These are phyloP conservation scores for Onychomys torridus DNA, from an alignment of 2,797 vertebrate genomes.

Conservation along the genomic window DNA sequence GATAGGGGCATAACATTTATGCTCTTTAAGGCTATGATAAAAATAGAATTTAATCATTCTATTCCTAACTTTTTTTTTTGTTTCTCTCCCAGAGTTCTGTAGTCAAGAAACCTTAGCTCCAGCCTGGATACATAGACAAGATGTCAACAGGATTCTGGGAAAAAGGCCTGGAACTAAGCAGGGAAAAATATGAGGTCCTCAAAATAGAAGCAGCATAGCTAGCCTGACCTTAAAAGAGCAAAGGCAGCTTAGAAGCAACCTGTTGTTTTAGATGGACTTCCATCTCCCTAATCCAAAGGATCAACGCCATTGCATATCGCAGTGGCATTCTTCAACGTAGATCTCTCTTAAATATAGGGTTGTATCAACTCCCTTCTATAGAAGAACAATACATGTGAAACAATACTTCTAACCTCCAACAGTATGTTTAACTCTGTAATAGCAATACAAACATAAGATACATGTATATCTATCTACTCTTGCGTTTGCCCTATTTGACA, in stretches of 20 bases:
- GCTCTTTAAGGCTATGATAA: neutral
- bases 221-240: slow-evolving; percentile 53
- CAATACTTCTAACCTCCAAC: neutral
- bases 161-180: slow-evolving; percentile 57
- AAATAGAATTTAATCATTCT: slow-evolving; percentile 36
- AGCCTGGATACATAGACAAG: slow-evolving; percentile 15
- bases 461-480: neutral
- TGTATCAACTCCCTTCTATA: slow-evolving; percentile 25
- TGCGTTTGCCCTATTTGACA: neutral
- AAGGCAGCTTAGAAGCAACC: slow-evolving; percentile 59
- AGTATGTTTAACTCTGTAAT: slow-evolving; percentile 35
- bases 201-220: slow-evolving; percentile 63
- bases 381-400: slow-evolving; percentile 5
- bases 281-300: slow-evolving; percentile 71
- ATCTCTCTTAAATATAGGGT: slow-evolving; percentile 3
- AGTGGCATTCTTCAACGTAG: neutral
- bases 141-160: slow-evolving; percentile 47
- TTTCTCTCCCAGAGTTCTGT: neutral
- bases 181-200: slow-evolving; percentile 45
- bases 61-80: neutral
- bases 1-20: neutral
- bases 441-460: slow-evolving; percentile 27
- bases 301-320: slow-evolving; percentile 39
- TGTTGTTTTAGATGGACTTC: slow-evolving; percentile 43
- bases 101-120: slow-evolving; percentile 36